These are phyloP conservation scores for Gambusia holbrooki DNA, from an alignment of 2,113 vertebrate genomes.

Conservation along the genomic window DNA sequence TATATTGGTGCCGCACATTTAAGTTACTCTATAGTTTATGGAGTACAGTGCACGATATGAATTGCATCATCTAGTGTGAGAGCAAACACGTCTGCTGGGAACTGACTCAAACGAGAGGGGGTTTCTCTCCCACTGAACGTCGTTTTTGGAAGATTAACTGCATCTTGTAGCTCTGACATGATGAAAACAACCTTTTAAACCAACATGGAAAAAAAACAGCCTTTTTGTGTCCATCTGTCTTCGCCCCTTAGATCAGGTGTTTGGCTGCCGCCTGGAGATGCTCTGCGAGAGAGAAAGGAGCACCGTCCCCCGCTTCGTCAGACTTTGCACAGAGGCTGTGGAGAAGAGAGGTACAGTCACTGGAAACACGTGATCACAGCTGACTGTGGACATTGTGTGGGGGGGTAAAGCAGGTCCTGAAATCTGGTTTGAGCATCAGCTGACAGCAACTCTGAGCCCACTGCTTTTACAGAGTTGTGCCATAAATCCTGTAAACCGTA, in stretches of 20 bases:
- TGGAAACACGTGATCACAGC: slow-evolving; percentile 21
- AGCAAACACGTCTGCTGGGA: slow-evolving; percentile 51
- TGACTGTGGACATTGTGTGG: slow-evolving; percentile 17
- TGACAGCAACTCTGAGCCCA: slow-evolving; percentile 32
- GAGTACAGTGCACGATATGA: slow-evolving; percentile 19
- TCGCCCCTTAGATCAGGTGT: slow-evolving; percentile 88
- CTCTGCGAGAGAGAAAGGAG: slow-evolving; percentile 87
- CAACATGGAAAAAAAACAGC: slow-evolving; percentile 2
- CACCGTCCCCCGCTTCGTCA: slow-evolving; percentile 88
- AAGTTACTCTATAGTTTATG: slow-evolving; percentile 25
- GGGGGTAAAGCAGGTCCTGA: slow-evolving; percentile 4
- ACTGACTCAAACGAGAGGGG: slow-evolving; percentile 28
- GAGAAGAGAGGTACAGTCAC: slow-evolving; percentile 85
- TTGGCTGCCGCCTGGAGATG: slow-evolving; percentile 89
- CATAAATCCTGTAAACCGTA: slow-evolving; percentile 24
- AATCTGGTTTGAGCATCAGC: slow-evolving; percentile 4
- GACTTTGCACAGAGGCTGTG: slow-evolving; percentile 86
- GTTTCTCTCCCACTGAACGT: slow-evolving; percentile 38
- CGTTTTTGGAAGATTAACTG: slow-evolving; percentile 39
- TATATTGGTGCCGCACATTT: background rate
- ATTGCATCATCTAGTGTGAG: slow-evolving; percentile 64
- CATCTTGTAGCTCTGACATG: slow-evolving; percentile 45
- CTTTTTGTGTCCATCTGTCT: slow-evolving; percentile 41
- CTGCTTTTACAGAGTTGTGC: background rate
- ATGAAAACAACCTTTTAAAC: background rate